Conservation (phyloP, 2,888 invertebrate genomes). For the Drosophila yooni region DNA sequence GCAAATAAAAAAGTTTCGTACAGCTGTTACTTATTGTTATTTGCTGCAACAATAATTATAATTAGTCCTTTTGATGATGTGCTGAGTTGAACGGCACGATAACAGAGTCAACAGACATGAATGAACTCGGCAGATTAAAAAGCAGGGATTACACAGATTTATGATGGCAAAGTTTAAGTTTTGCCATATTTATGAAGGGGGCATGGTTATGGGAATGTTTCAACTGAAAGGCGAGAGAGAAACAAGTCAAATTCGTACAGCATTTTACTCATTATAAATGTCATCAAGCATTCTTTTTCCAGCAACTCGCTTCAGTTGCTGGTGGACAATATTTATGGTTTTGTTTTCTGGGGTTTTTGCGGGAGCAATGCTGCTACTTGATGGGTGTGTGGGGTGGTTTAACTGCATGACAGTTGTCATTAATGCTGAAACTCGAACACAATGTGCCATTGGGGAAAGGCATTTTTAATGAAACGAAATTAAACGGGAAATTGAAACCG, state of each 20-base stretch:
- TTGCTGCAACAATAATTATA: constrained; percentile 6
- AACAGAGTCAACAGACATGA: constrained; percentile 11
- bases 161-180: constrained; percentile 49
- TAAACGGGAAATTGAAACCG: constrained; percentile 79
- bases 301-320: constrained; percentile 63
- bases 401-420: constrained; percentile 56
- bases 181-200: constrained; percentile 31
- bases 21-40: background rate
- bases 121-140: constrained; percentile 29
- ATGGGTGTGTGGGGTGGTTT: background rate
- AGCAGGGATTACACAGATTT: constrained; percentile 48
- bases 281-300: constrained; percentile 74
- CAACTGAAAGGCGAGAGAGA: constrained; percentile 17
- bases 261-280: constrained; percentile 76
- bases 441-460: constrained; percentile 35
- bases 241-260: constrained; percentile 40
- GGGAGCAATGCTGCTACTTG: background rate
- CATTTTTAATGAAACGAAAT: constrained; percentile 73
- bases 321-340: constrained; percentile 63
- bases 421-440: constrained; percentile 46
- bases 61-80: constrained; percentile 1
- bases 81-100: background rate
- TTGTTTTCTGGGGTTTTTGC: constrained; percentile 14
- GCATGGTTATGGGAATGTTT: constrained; percentile 1
- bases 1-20: background rate